Evolutionary conservation across 2,113 vertebrate species (phyloP), one percentile per base, ranked within the genome.

Genomic region (Psittacula cyanocephala): DNA sequence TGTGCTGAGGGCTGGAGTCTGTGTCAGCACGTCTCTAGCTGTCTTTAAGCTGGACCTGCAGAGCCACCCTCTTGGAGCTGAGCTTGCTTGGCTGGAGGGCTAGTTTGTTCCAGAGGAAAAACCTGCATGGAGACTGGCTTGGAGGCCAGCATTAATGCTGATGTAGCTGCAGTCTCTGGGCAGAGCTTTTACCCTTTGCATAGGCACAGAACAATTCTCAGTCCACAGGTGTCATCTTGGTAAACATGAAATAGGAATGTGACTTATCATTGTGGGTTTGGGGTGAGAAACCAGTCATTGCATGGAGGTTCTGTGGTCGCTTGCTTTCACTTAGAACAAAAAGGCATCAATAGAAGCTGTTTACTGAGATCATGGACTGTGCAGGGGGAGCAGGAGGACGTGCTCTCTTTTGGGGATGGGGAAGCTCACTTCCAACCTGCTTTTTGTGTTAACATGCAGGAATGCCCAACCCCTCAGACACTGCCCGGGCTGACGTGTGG

Each of bases 401-500:
- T 5, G 16, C 27, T 65, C 3, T 33, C 8, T 22, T 50, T 37
- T 17, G 29, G 14, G 55, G 13, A 6, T 41, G 20, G 16, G 7
- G 14, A 25, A 85, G 24, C 39, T 59, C 70, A 27, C 10, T 76
- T 90, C 57, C 75, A 72, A 6, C 44, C 52, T 69, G 35, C 6
- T 3, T 22, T 80, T 43, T 44, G 44, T 55, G 44, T 27, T 35
- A 69, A 52, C 5, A 9, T 0, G 0, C 24, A 44, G 76, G 31
- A 62, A 49, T 20, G 33, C 35, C 35, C 71, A 47, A 6, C 17
- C 28, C 35, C 24, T 49, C 11, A 18, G 44, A 72, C 7, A 2
- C 27, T 18, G 17, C 78, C 78, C 0, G 0, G 55, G 62, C 49
- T 74, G 60, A 43, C 1, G 0, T 17, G 57, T 1, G 16, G n/a